Evolutionary conservation across 2,888 invertebrate genomes (phyloP), one percentile per base, ranked within the genome.

Genomic region (Archips crataeganus): DNA sequence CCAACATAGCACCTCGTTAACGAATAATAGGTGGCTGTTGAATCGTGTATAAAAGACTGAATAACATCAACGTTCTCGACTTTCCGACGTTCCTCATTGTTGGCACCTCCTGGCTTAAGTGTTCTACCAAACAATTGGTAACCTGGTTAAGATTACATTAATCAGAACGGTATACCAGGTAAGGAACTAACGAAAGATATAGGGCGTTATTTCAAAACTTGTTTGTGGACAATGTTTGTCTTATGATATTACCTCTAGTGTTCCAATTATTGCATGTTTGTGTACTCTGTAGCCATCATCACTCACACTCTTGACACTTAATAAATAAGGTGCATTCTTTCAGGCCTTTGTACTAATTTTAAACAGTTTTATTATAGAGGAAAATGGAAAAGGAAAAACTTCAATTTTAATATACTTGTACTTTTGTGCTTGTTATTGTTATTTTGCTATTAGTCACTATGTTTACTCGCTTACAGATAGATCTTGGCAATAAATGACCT

Each of bases 21-120:
- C 77, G 81, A 88, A 92, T 89, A 91, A 90, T 88, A 78, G 82
- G 79, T 79, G 75, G 76, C 77, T 57, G 10, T 82, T 82, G 81
- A 81, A 84, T 80, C 83, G 82, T 84, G 79, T 80, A 83, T 82
- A 82, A 84, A 84, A 84, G 77, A 77, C 79, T 82, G 77, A 74
- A 77, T 78, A 73, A 79, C 79, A 81, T 79, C 72, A 47, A 76
- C 74, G 51, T 68, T 39, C 34, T 60, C 61, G 47, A 70, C 76
- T 76, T 78, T 80, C 81, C 79, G 74, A 77, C 72, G 73, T 49
- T 61, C 36, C 34, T 68, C 61, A 76, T 78, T 78, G 76, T 77
- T 75, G 61, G 64, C 62, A 66, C 4, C 61, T 54, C 49, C 42
- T 70, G 61, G 71, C 72, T 65, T 57, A 65, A 62, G 54, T 49